Evolutionary conservation across 2,888 invertebrate genomes (phyloP), one percentile per base, ranked within the genome.

Genomic region (Cataglyphis altisquamis): DNA sequence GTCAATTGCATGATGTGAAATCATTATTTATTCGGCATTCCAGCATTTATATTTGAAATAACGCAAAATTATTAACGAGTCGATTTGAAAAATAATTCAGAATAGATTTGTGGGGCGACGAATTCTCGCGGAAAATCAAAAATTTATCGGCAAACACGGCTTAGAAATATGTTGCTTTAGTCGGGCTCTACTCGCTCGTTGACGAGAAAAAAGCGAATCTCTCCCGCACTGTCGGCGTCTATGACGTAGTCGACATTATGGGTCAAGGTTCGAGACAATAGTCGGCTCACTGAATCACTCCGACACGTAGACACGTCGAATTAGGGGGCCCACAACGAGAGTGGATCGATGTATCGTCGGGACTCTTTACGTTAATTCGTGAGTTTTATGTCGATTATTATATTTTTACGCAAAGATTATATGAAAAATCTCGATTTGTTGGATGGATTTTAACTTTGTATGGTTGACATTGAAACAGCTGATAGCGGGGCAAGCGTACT

Each of bases 201-300:
- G 78, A 60, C 60, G 80, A 57, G 84, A 29, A 55, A 68, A 64
- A 70, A 86, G 81, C 68, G 78, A 81, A 83, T 74, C 72, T 72
- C 48, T 77, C 64, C 60, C 67, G 39, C 70, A 39, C 63, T 32
- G 68, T 82, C 83, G 60, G 9, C 64, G 66, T 68, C 63, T 77
- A 55, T 84, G 88, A 86, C 84, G 85, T 85, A 88, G 85, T 85
- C 88, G 86, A 91, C 89, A 90, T 92, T 90, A 91, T 91, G 91
- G 92, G 92, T 92, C 92, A 92, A 92, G 92, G 92, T 92, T 91
- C 89, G 90, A 72, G 82, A 70, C 81, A 84, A 89, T 91, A 88
- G 88, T 81, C 85, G 87, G 75, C 85, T 89, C 88, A 87, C 82
- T 88, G 88, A 91, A 91, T 88, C 90, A 85, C 84, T 72, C 57